Base-by-base conservation (phyloP, 2,113 vertebrate species). In the Pleuronectes platessa region DNA sequence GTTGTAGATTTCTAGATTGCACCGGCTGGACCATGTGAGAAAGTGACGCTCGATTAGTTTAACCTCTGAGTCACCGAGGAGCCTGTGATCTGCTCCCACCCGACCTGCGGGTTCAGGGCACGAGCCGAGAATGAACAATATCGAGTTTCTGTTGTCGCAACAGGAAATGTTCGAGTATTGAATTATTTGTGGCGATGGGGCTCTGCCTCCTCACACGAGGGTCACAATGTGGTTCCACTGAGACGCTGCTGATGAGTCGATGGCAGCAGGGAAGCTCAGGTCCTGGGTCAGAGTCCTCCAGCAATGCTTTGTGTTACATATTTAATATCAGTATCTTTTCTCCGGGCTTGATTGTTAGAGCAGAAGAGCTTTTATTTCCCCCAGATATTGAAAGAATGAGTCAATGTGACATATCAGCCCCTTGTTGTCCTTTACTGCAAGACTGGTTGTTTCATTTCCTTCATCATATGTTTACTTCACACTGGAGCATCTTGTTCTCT, bases 21-120 rank as follows among this genome's bases (percentile, higher is more conserved):
- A 74, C 23, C 63, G 67, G 27, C 42, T 10, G 68, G 84, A 79
- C 83, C 81, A 71, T 83, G 83, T 75, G 87, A 79, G 86, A 87
- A 82, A 89, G 91, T 87, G 89, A 80, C 70, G 86, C 85, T 78
- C 89, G 89, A 93, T 94, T 93, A 92, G 86, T 90, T 93, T 90
- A 89, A 91, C 92, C 92, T 83, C 86, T 58, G 81, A 89, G 89
- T 88, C 86, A 85, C 77, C 56, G 78, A 67, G 74, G 74, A 78
- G 89, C 62, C 86, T 94, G 86, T 91, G 91, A 91, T 92, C 90
- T 89, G 88, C 90, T 91, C 86, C 89, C 84, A 88, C 79, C 89
- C 91, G 92, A 91, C 92, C 93, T 27, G 73, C 75, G 81, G 84
- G 91, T 90, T 86, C 89, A 87, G 80, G 71, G 73, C 86, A 83